Percentiles rank a stretch among this genome's conserved stretches.
These are phyloP conservation scores for Sciurus niger DNA, from an alignment of 2,113 vertebrate species.

Conservation along the genomic window DNA sequence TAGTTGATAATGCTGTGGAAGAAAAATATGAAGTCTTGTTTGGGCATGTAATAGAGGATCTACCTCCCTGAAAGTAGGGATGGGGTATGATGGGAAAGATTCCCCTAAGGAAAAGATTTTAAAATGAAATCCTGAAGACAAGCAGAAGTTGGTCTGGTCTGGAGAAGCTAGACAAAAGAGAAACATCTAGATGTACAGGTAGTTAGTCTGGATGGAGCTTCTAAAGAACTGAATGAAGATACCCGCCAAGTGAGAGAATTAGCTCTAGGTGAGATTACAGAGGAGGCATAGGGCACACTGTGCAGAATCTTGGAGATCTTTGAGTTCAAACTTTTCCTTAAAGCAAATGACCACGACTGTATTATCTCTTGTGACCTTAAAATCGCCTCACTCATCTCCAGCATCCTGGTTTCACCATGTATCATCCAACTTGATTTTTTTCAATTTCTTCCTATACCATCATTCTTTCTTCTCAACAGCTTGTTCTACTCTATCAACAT, in stretches of 20 bases:
- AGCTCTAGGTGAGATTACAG: background rate
- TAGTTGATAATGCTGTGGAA: background rate
- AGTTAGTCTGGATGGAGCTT: background rate
- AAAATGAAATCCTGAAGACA: background rate
- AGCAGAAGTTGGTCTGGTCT: background rate
- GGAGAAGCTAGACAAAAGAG: background rate
- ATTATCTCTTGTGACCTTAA: background rate
- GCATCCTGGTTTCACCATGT: background rate
- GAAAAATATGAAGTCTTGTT: background rate
- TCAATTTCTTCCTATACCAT: background rate
- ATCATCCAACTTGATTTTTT: background rate
- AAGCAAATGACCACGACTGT: background rate
- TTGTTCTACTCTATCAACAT: background rate
- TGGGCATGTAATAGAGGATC: background rate
- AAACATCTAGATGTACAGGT: background rate
- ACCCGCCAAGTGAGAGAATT: background rate
- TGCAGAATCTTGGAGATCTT: background rate
- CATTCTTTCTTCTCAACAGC: background rate
- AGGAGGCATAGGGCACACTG: background rate
- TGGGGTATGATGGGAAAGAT: background rate
- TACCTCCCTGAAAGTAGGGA: background rate
- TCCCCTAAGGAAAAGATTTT: background rate
- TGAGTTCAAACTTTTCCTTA: background rate
- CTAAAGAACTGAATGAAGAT: background rate
- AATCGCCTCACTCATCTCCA: background rate